Evolutionary conservation across 2,888 invertebrate genomes (phyloP).

Genomic region (Crepidodera aurea): DNA sequence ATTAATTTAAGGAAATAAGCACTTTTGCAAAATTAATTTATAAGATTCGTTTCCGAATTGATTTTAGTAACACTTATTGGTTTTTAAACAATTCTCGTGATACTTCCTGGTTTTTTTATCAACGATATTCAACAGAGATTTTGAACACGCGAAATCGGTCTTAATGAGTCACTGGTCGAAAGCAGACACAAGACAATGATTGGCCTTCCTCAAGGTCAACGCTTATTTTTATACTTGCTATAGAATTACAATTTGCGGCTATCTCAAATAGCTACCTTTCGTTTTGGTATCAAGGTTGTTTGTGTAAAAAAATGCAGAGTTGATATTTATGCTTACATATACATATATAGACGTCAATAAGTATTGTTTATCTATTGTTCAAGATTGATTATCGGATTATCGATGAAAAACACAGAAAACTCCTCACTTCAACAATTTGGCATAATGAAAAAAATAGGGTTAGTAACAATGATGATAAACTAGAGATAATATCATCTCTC

Average conservation of each 20-base stretch:
- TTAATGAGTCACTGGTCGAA: not conserved
- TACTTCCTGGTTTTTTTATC: not conserved
- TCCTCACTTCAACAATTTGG: too few relatives aligned
- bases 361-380: too few relatives aligned
- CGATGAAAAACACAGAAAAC: too few relatives aligned
- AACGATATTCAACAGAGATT: not conserved
- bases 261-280: constrained; percentile 4
- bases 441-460: too few relatives aligned
- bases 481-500: too few relatives aligned
- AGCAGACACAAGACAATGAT: constrained; percentile 2
- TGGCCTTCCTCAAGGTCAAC: constrained; percentile 3
- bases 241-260: not conserved
- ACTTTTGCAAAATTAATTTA: too few relatives aligned
- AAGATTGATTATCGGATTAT: too few relatives aligned
- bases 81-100: not conserved
- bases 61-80: not conserved
- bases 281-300: constrained; percentile 3
- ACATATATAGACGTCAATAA: too few relatives aligned
- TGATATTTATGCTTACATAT: too few relatives aligned
- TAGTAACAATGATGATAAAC: too few relatives aligned
- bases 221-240: constrained; percentile 1
- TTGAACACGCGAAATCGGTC: not conserved
- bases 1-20: too few relatives aligned
- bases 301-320: not conserved
- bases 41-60: too few relatives aligned